These are phyloP conservation scores for Limonius californicus DNA, from an alignment of 1,140 invertebrate species.

Conservation along the genomic window DNA sequence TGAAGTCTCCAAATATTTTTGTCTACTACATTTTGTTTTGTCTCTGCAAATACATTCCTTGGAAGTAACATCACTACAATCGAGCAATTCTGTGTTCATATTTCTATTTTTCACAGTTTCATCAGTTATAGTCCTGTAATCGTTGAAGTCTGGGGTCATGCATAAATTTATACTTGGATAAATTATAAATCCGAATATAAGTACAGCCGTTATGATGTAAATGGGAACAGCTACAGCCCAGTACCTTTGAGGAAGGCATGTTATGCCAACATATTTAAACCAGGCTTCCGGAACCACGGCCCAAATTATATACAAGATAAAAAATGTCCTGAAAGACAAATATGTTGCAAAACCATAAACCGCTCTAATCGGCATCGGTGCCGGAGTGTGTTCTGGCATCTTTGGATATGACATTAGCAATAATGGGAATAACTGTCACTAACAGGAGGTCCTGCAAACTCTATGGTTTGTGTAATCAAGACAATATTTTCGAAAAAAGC, in stretches of 20 bases:
- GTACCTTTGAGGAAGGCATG: constrained; percentile 82
- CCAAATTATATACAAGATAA: constrained; percentile 80
- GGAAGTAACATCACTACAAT: background rate
- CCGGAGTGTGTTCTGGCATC: constrained; percentile 75
- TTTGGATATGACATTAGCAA: constrained; percentile 28
- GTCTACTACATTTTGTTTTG: background rate
- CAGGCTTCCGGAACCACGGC: constrained; percentile 70
- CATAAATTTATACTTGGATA: constrained; percentile 80
- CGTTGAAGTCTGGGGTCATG: constrained; percentile 68
- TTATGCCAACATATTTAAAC: constrained; percentile 65
- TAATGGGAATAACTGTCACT: constrained; percentile 47
- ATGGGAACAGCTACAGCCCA: constrained; percentile 85
- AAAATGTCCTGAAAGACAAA: constrained; percentile 67
- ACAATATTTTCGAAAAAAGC: constrained; percentile 70
- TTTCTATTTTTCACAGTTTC: constrained; percentile 23
- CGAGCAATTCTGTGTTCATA: no score
- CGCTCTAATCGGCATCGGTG: constrained; percentile 73
- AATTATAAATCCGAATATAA: constrained; percentile 74
- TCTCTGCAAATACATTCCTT: background rate
- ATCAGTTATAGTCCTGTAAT: constrained; percentile 69
- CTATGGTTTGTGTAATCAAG: constrained; percentile 66
- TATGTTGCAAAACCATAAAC: constrained; percentile 90
- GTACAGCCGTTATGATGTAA: constrained; percentile 65
- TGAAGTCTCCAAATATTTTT: background rate
- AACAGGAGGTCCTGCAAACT: constrained; percentile 55